Base-by-base conservation (phyloP, 1,140 invertebrate species). In the Dendrolimus kikuchii region DNA sequence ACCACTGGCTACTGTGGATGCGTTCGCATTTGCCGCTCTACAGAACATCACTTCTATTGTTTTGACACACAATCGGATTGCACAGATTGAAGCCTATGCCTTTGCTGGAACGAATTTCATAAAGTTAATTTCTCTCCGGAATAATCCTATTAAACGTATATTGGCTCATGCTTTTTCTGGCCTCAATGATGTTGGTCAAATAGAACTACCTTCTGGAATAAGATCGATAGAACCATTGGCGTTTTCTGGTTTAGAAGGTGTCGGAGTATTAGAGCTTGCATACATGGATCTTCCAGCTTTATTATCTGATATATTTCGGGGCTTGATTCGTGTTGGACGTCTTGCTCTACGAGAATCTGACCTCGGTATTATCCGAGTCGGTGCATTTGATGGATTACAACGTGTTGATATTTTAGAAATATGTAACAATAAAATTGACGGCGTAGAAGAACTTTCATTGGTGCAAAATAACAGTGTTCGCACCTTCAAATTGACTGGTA, bases 31-130 rank as follows among this genome's bases (percentile, higher is more conserved):
- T 68, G 93, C 94, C 7, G 93, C 93, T 0, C 78, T 95, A 5
- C 94, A 95, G 69, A 95, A 95, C 71, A 89, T 95, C 5, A 92
- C 92, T 2, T 89, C 91, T 2, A 92, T 96, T 43, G 81, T 94
- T 49, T 74, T 95, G 7, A 91, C 92, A 7, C 91, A 95, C 83
- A 95, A 96, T 71, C 92, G 92, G 64, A 95, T 96, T 8, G 89
- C 89, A 6, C 90, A 92, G 62, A 93, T 96, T 44, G 93, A 95
- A 75, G 90, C 90, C 2, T 93, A 93, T 68, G 92, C 94, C 6
- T 96, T 96, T 57, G 94, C 94, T 0, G 94, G 94, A 6, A 94
- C 94, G 0, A 93, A 93, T 39, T 95, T 94, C 77, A 90, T 96
- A 39, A 91, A 92, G 66, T 77, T 92, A 39, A 91, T 96, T 39